Evolutionary conservation across 2,797 vertebrate species (phyloP), one percentile per base, ranked within the genome.

Genomic region (Cryptoblepharus egeriae): DNA sequence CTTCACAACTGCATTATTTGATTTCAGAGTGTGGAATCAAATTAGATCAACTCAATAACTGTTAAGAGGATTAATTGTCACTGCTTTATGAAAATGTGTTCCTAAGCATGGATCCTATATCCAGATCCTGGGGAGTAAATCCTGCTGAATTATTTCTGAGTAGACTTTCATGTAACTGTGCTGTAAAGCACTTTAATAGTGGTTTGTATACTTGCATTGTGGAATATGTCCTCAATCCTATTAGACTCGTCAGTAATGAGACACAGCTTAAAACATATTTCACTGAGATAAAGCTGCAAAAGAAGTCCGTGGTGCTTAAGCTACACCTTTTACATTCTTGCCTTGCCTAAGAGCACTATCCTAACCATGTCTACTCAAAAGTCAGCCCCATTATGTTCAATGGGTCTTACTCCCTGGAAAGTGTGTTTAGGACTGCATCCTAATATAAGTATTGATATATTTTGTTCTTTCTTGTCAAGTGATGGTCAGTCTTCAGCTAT

Each of bases 401-500:
- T n/a, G n/a, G n/a, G n/a, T n/a, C n/a, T n/a, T n/a, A n/a, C n/a
- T n/a, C n/a, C n/a, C n/a, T n/a, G n/a, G n/a, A n/a, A n/a, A n/a
- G n/a, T n/a, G n/a, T n/a, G n/a, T n/a, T n/a, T n/a, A n/a, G n/a
- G n/a, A n/a, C n/a, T n/a, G n/a, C n/a, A n/a, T n/a, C n/a, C n/a
- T 67, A 82, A 13, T 80, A 71, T 45, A 75, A 42, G 26, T 91
- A 67, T 35, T 49, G 63, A n/a, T 55, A 10, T 45, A 37, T 12
- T 90, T 75, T 75, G 49, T 1, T 83, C 88, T 79, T 88, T 2
- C 90, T 72, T 93, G 85, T 80, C 11, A 93, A 99, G 98, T 81
- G 99, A 99, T 82, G 98, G 98, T 18, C 98, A 99, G 91, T 99
- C 98, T 22, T 98, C 98, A 57, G 99, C 99, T 80, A 99, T 99